Evolutionary conservation across 2,797 vertebrate genomes (phyloP).

Genomic region (Delichon dasypus): DNA sequence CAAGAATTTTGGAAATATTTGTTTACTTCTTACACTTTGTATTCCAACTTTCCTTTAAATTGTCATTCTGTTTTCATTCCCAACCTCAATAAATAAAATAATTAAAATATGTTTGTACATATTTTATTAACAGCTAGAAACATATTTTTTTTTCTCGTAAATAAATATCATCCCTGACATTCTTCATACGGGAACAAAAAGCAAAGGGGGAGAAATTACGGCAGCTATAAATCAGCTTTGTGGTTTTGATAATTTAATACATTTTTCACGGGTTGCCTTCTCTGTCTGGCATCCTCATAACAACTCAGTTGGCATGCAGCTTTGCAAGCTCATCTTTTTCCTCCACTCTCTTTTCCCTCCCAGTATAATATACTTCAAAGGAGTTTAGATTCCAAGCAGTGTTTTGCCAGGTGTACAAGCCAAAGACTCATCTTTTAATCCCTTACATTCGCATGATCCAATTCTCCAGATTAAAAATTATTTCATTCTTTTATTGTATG

Average conservation of each 20-base stretch:
- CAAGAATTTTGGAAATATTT: neutral
- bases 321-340: constrained; percentile 50
- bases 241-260: constrained; percentile 64
- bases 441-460: neutral
- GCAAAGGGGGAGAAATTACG: constrained; percentile 7
- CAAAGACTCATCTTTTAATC: constrained; percentile 58
- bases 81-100: constrained; percentile 1
- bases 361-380: constrained; percentile 62
- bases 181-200: constrained; percentile 46
- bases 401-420: constrained; percentile 58
- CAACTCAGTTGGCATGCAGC: constrained; percentile 54
- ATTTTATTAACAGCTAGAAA: constrained; percentile 24
- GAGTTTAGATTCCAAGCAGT: constrained; percentile 40
- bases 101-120: neutral
- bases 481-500: constrained; percentile 30
- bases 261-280: constrained; percentile 62
- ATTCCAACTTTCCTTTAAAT: constrained; percentile 6
- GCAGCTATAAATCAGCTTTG: constrained; percentile 63
- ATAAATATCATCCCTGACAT: constrained; percentile 27
- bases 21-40: neutral
- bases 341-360: neutral
- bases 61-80: neutral
- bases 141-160: neutral
- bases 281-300: constrained; percentile 35
- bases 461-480: constrained; percentile 62